Evolutionary conservation across 2,797 vertebrate species (phyloP), one percentile per base, ranked within the genome.

Genomic region (Labeo calbasu): DNA sequence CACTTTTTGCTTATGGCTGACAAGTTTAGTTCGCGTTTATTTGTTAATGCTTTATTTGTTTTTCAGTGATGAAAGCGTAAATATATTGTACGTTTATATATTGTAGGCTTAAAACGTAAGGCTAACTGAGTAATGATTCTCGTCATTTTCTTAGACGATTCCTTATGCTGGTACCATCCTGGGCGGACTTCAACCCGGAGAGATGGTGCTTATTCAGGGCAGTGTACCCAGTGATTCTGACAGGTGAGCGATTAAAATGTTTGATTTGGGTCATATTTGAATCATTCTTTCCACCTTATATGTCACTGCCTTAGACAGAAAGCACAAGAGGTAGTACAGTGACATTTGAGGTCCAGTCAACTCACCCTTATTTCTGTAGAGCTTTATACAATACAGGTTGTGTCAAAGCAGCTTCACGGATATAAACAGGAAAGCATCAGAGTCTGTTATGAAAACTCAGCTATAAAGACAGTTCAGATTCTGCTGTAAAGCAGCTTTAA

Each of bases 161-260:
- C 97, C 97, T 0, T 97, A 96, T 68, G 90, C 94, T 2, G 95
- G 96, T 59, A 97, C 96, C 1, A 95, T 98, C 88, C 90, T 95
- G 75, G 96, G 94, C 4, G 96, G 95, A 19, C 76, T 99, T 88
- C 82, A 87, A 65, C 95, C 95, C 13, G 97, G 96, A 32, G 93
- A 96, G 76, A 93, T 96, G 93, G 91, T 99, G 23, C 90, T 97
- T 0, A 92, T 99, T 25, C 94, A 95, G 77, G 98, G 97, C 1
- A 90, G 87, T 0, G 91, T 98, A 77, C 96, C 92, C 6, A 77
- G 89, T n/a, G 91, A 93, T 36, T 90, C 94, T 0, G 96, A 98
- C 86, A 95, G 98, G 98, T 99, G 93, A 86, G 94, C 94, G 1
- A 25, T 12, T 11, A 19, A 28, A 19, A 15, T 70, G 11, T 23